Base-by-base conservation (phyloP, 2,797 vertebrate genomes). In the Heliangelus exortis region DNA sequence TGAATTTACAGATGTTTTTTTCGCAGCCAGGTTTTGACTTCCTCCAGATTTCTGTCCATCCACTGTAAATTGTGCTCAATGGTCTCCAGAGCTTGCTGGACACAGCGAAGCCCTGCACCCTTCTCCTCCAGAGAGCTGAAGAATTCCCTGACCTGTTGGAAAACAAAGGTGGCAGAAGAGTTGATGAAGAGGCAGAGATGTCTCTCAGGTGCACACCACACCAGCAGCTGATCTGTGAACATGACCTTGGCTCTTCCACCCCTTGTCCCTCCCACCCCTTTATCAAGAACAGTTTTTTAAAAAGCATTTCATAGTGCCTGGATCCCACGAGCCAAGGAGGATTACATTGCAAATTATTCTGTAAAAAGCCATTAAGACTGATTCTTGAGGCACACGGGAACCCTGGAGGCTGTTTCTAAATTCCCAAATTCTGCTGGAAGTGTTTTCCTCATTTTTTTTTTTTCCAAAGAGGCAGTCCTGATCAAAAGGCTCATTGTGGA, bases 31-130 rank as follows among this genome's bases (percentile, higher is more conserved):
- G 73, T 87, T 96, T 97, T 96, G 68, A 99, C 97, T 87, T 98
- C 93, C 34, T 98, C 98, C 33, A 98, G 95, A 96, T 99, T 98
- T 62, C 92, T 96, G 55, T 99, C 98, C 98, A 98, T 98, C 99
- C 99, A 99, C 22, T 97, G 97, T 92, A 99, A 98, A 87, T 99
- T 99, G 71, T 99, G 98, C 83, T 98, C 98, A 18, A 99, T 98
- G 72, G 97, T 98, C 97, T 99, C 98, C 31, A 98, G 90, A 19
- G 98, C 89, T 96, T 99, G 98, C 82, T 98, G 98, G 89, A 99
- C 98, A 71, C 98, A 98, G 23, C 98, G 98, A 84, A 99, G 98
- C 88, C 98, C 97, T 20, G 98, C 97, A 15, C 98, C 98, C 1
- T 96, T 98, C 95, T 98, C 98, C 59, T 98, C 98, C 92, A 99